Base-by-base conservation (phyloP, 2,888 invertebrate species). In the Cantharis rustica region DNA sequence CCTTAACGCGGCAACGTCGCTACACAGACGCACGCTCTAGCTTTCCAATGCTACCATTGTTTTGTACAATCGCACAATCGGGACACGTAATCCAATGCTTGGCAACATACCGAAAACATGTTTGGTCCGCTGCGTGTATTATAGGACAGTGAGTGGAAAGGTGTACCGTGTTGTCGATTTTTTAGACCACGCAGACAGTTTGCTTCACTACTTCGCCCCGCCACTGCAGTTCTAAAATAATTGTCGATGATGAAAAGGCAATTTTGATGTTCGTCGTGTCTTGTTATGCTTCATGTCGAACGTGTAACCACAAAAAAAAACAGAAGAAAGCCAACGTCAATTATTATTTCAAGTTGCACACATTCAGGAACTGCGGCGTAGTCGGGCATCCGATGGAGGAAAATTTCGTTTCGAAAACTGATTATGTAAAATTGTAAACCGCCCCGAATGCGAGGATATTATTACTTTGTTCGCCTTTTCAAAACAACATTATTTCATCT, bases 21-120 rank as follows among this genome's bases (percentile, higher is more conserved):
- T 86, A 82, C 80, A 79, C 83, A 80, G 82, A 82, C 82, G 81
- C 84, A 79, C 82, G 80, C 84, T 81, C 82, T 82, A 84, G 85
- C 85, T 85, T 86, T 86, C 84, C 85, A 85, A 83, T 84, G 84
- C 83, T 83, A 83, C 83, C 82, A 84, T 84, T 83, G 84, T 85
- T 84, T 84, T 81, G 79, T 78, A 80, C 83, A 82, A 82, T 82
- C 77, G 84, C 76, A 84, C 86, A 84, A 79, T 63, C 78, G 75
- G 72, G 80, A 76, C 61, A 79, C 77, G 61, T 71, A 68, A 68
- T 73, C 73, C 73, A 76, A 83, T 81, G 80, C 80, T 82, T 81
- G 80, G 81, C 81, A 81, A 82, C 80, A 61, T 66, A 77, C 70
- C 26, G 76, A 80, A 16, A 64, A 79, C 69, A 68, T 75, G 71